Base-by-base conservation (phyloP, 35 echinoderm and acorn worm genomes). In the Chiridota heheva region DNA sequence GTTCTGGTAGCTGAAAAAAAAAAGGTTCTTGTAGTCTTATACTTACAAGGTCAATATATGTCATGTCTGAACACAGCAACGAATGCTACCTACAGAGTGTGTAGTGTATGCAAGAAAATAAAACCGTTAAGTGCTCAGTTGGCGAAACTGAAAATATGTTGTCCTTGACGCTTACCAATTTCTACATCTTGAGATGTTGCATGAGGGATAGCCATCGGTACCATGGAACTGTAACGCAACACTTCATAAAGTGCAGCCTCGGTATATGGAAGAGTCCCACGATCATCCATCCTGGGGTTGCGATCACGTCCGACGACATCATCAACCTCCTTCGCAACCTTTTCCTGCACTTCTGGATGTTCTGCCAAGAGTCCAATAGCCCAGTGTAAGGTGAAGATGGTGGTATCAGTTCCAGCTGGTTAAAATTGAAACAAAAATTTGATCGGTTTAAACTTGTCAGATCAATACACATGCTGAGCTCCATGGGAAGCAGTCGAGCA, bases 321-420 rank as follows among this genome's bases (percentile, higher is more conserved):
- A 27, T 83, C 81, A 64, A 83, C 20, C 42, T 83, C 81, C 41
- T 70, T n/a, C 4, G 44, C 81, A 25, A 83, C 51, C 36, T 70
- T 72, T 32, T 69, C 65, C 33, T 83, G 77, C 12, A 81, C 37
- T 28, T 81, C 55, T 20, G 77, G 77, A 30, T 66, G 36, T 26
- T 81, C 57, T 7, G 36, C 41, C 1, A 81, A n/a, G 4, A 32
- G 6, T 8, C 26, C 58, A 16, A 81, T 28, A 42, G 39, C 38
- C 81, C 81, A 83, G 33, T 83, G 64, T 32, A 83, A 32, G 27
- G 81, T 70, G 12, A 70, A 69, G 29, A 65, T 70, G 64, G 81
- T 68, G 4, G 81, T 83, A 8, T 83, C 64, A 4, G 81, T 83
- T 25, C 81, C 81, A 57, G 64, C 81, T 83, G 62, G 27, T 27